These are phyloP conservation scores for Cladopsammia gracilis DNA, from an alignment of 64 coral and sea anemone genomes.

Conservation along the genomic window DNA sequence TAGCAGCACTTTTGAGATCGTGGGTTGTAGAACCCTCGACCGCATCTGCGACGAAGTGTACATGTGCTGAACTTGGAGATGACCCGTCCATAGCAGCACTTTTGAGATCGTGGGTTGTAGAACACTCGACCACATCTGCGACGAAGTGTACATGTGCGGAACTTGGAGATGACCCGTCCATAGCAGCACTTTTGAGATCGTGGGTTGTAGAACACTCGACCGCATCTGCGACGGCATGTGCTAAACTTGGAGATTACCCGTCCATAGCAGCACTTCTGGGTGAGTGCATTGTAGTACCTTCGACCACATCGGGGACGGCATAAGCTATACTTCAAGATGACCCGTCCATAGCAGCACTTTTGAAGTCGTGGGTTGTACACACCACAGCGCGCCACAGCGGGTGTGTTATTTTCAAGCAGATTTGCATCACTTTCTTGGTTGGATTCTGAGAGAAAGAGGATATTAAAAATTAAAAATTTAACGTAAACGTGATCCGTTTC, in stretches of 20 bases:
- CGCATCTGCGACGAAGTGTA: background rate
- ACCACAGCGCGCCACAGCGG: background rate
- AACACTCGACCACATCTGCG: background rate
- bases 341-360: background rate
- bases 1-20: background rate
- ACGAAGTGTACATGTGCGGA: background rate
- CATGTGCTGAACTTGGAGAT: too few relatives aligned
- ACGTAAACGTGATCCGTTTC: background rate
- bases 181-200: background rate
- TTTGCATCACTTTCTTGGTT: background rate
- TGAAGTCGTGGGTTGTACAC: too few relatives aligned
- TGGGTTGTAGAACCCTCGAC: background rate
- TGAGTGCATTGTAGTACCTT: background rate
- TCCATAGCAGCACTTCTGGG: slow-evolving; percentile 7
- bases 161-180: background rate
- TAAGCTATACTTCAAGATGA: too few relatives aligned
- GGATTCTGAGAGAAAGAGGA: background rate
- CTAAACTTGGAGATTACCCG: background rate
- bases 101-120: too few relatives aligned
- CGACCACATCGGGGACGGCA: too few relatives aligned
- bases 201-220: background rate
- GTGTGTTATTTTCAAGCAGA: background rate
- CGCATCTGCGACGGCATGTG: background rate
- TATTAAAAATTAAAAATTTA: background rate
- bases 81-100: background rate